Evolutionary conservation across 2,888 invertebrate species (phyloP).

Genomic region (Diaphora mendica): DNA sequence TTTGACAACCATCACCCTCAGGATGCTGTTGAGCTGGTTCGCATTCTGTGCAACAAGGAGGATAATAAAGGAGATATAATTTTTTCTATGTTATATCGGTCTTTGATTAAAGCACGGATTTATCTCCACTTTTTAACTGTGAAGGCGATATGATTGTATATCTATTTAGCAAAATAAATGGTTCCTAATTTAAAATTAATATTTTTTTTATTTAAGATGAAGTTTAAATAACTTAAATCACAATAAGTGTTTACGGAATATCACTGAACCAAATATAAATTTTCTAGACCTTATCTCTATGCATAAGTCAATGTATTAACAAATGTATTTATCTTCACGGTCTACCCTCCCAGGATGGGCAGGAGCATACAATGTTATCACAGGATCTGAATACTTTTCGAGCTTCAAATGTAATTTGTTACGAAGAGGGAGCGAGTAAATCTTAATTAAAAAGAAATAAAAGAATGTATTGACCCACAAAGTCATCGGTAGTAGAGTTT

Average conservation of each 20-base stretch:
- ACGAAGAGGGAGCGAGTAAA: neutral
- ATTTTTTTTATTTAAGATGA: too few species aligned
- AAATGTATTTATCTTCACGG: conserved; percentile 18
- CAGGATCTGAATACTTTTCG: conserved; percentile 8
- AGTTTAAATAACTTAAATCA: neutral
- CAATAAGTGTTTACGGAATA: neutral
- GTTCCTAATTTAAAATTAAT: neutral
- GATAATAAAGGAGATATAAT: too few species aligned
- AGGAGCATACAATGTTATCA: conserved; percentile 17
- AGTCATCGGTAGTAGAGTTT: neutral
- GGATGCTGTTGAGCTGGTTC: too few species aligned
- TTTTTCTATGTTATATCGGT: too few species aligned
- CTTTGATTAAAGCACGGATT: too few species aligned
- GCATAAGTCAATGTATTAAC: conserved; percentile 13
- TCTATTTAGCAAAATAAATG: too few species aligned
- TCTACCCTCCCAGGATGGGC: conserved; percentile 12
- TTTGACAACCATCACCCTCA: too few species aligned
- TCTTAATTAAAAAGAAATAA: neutral
- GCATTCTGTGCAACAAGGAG: too few species aligned
- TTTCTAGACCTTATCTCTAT: neutral
- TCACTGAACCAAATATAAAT: neutral
- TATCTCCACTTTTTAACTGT: too few species aligned
- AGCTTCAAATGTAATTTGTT: conserved; percentile 14
- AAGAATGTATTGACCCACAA: neutral
- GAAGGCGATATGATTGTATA: too few species aligned